A percentile compares a stretch with the other conserved stretches of the same genome.
Evolutionary conservation across 1,140 invertebrate species (phyloP).

Genomic region (Diorhabda elongata): DNA sequence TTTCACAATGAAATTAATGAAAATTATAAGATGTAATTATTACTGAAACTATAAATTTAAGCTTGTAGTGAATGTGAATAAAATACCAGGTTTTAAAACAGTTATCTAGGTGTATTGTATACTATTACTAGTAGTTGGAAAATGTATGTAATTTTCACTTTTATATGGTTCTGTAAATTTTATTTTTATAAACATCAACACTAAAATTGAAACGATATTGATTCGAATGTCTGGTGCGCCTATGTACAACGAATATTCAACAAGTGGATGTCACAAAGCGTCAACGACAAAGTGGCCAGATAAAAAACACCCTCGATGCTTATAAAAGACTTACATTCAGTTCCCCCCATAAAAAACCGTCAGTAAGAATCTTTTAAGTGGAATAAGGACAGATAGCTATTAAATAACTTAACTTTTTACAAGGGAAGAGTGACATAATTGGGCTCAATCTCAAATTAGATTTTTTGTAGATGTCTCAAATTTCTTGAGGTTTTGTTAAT

Average conservation of each 20-base stretch:
- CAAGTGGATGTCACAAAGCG: constrained; percentile 46
- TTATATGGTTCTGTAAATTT: too few species aligned
- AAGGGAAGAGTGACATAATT: constrained; percentile 20
- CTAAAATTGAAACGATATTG: too few species aligned
- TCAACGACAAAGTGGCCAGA: constrained; percentile 45
- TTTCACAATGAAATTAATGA: too few species aligned
- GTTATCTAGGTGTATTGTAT: too few species aligned
- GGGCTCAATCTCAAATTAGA: constrained; percentile 3
- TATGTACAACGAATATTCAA: constrained; percentile 37
- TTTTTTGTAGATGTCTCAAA: not conserved
- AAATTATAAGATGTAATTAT: too few species aligned
- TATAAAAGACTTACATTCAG: constrained; percentile 42
- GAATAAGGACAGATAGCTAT: constrained; percentile 31
- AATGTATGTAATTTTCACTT: too few species aligned
- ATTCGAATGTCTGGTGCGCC: not conserved
- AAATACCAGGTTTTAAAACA: too few species aligned
- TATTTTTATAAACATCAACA: too few species aligned
- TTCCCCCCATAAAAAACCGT: constrained; percentile 30
- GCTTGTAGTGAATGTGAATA: too few species aligned
- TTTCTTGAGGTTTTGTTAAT: not conserved
- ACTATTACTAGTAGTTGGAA: too few species aligned
- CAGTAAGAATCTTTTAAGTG: constrained; percentile 26
- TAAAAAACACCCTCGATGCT: constrained; percentile 46
- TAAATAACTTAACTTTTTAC: constrained; percentile 22
- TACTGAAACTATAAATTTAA: too few species aligned